Evolutionary conservation across 2,113 vertebrate genomes (phyloP).

Genomic region (Hemichromis elongatus): DNA sequence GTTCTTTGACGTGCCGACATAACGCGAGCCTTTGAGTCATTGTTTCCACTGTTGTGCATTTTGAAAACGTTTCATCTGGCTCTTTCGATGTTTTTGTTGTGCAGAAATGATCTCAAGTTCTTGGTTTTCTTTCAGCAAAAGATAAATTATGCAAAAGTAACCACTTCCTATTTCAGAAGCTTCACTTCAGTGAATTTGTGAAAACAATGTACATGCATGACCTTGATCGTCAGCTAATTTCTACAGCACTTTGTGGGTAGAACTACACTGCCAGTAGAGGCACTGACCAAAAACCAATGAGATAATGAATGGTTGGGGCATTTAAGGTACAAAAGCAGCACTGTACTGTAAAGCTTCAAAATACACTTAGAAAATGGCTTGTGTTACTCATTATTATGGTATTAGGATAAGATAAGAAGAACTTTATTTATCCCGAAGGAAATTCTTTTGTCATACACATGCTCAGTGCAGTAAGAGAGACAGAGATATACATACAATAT

Average conservation of each 20-base stretch:
- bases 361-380: neutral
- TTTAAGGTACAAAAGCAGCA: neutral
- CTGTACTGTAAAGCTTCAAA: neutral
- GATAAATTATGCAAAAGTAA: neutral
- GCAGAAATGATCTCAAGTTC: neutral
- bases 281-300: neutral
- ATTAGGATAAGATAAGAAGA: too few relatives aligned
- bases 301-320: neutral
- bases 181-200: neutral
- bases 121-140: neutral
- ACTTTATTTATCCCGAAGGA: too few relatives aligned
- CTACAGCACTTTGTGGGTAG: neutral
- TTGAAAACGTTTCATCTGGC: accelerated
- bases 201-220: neutral
- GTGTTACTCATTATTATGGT: neutral
- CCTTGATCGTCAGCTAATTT: neutral
- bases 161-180: neutral
- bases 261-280: neutral
- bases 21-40: neutral
- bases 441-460: too few relatives aligned
- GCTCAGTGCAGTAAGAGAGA: too few relatives aligned
- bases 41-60: neutral
- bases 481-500: too few relatives aligned
- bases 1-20: neutral
- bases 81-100: neutral